phyloP scores from a whole-genome alignment of 2,888 invertebrate genomes.

The Bugulina stolonifera region DNA sequence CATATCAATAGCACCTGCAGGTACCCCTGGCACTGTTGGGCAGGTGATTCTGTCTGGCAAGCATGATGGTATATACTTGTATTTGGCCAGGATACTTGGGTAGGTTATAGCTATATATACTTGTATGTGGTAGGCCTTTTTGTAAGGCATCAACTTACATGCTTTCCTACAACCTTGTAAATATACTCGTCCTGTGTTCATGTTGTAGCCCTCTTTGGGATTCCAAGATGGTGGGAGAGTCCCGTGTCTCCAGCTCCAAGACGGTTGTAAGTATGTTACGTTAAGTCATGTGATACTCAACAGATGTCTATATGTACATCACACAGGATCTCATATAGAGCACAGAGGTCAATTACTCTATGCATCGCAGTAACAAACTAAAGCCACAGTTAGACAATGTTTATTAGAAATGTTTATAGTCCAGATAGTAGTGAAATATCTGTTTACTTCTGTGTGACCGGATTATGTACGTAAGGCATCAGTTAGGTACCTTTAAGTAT shows the following conservation, averaged over 20 bases:
- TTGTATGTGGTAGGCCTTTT: no score
- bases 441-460: no score
- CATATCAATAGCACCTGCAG: neutral
- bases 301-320: neutral
- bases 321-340: neutral
- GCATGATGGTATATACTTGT: constrained; percentile 88
- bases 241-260: constrained; percentile 33
- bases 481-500: no score
- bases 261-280: neutral
- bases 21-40: constrained; percentile 34
- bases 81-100: constrained; percentile 75
- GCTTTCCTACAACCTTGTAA: neutral
- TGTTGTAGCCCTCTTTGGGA: constrained; percentile 72
- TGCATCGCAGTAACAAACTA: neutral
- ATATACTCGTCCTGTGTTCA: no score
- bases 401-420: neutral
- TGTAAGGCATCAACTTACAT: no score
- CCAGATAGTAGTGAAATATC: no score
- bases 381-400: neutral
- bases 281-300: neutral
- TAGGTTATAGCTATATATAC: no score
- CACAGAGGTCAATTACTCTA: neutral
- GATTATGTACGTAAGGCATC: no score
- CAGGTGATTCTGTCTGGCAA: constrained; percentile 64
- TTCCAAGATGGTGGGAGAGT: constrained; percentile 41